Evolutionary conservation across 2,797 vertebrate species (phyloP), one percentile per base, ranked within the genome.

Genomic region (Hirundo rustica): DNA sequence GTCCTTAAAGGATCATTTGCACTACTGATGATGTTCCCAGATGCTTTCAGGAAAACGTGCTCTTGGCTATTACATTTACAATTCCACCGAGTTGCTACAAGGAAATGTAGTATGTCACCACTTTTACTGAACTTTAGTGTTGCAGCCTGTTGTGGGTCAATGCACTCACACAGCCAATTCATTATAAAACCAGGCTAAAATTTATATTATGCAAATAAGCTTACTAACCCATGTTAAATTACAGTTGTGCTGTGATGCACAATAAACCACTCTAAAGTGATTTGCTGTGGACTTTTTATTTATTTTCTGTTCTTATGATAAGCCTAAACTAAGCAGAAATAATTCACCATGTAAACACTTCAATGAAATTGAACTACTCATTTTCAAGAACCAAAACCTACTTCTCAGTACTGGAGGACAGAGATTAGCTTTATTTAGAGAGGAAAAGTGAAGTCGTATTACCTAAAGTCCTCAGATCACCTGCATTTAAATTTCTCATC

Each of bases 151-250:
- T 91, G 54, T 74, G 60, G 79, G 86, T 92, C 85, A 93, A 70
- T 36, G 85, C 47, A 65, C 30, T 78, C 53, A 77, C 51, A 66
- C 34, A 81, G 34, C 10, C 26, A 95, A 85, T 93, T 84, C n/a
- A 51, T 96, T 92, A 92, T 53, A 93, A 94, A 96, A 94, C 79
- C 45, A 83, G 54, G 51, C 22, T 85, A 84, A 92, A 95, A 95
- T 91, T 78, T 89, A 77, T 91, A 85, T 94, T 95, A 93, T 94
- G 85, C 53, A 94, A 95, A 96, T 92, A 87, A 81, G 47, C 22
- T 93, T 91, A 77, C 57, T 72, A 81, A 58, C 44, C 76, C 68
- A 48, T 70, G 51, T 68, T 77, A 92, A 96, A 95, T 95, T 91
- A 84, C 58, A 91, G 19, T 38, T 88, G 70, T 54, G 70, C 26